Base-by-base conservation (phyloP, 1,140 invertebrate species). In the Eriocheir sinensis region DNA sequence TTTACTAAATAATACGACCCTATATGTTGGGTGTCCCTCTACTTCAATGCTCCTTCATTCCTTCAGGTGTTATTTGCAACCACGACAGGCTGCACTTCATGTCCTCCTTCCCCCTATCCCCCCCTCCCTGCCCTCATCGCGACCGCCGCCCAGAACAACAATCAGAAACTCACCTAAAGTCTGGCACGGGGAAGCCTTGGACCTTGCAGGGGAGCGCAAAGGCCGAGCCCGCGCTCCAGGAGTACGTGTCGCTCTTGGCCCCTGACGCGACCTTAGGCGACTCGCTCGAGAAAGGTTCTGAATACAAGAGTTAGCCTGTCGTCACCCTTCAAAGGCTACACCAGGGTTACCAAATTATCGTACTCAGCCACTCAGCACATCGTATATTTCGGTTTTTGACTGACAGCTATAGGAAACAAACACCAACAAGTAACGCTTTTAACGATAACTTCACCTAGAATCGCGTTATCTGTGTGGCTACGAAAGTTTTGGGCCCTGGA, bases 201-300 rank as follows among this genome's bases (percentile, higher is more conserved):
- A 32, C 95, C 81, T 95, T 92, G 48, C 94, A 95, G 80, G 95
- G 92, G 40, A 95, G 93, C 30, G 95, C 92, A 44, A 94, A 93
- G 80, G 89, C 91, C 21, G 91, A 27, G 38, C 95, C 94, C 3
- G 72, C 80, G 17, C 2, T n/a, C 89, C 92, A 91, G 21, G 40
- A 72, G 91, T 93, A 95, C 27, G 94, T 72, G 89, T 95, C 93
- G 30, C 72, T 95, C 85, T 94, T 88, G 44, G 95, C 93, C 27
- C 93, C 90, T 4, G 92, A 38, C 30, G 93, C 94, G 9, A 95
- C 94, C 79, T 95, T 94, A 21, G 95, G 95, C 30, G 95, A 91
- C 86, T 95, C 93, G 80, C 95, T 95, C 79, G 95, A 95, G 72
- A 93, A 92, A 6, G 95, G 95, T 32, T 95, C 95, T 95, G 89